Base-by-base conservation (phyloP, 1,140 invertebrate species). In the Schlechtendalia chinensis region DNA sequence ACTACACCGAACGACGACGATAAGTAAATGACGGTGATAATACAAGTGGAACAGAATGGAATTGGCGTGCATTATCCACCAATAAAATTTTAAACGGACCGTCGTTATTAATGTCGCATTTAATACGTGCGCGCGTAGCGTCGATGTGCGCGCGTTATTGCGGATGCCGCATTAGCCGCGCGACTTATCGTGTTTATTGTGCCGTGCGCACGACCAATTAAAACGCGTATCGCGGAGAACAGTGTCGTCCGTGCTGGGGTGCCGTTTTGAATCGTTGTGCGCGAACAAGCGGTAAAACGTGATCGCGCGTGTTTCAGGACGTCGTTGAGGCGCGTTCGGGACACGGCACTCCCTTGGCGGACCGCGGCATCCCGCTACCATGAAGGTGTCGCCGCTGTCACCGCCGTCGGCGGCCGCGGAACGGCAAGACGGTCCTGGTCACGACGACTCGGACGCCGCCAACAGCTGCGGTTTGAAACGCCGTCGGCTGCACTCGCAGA, bases 1-100 rank as follows among this genome's bases (percentile, higher is more conserved):
- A 71, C 27, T 27, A 24, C 47, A 50, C 50, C 67, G 67, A 19
- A 8, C 67, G 67, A 19, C 47, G 22, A 19, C 47, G 27, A 72
- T 72, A 54, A 71, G 67, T 50, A 50, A 50, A 71, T 50, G 45
- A 71, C 67, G 24, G 29, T 47, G 69, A 72, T 54, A 72, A 53
- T 72, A 29, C 29, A n/a, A 72, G 50, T 53, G 29, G 47, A 72
- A 72, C 54, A 72, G 47, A 72, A 72, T 29, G 47, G 24, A 54
- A 54, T 72, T 72, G 69, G 50, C 69, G 29, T 29, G 47, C 10
- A 72, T 72, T 72, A 72, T 72, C 69, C 47, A 29, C 69, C 69
- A 72, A 72, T 72, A 72, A 72, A 72, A 54, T 29, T 17, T 53
- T 72, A 53, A 54, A 54, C 69, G 69, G 69, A 72, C 47, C 24